Conservation (phyloP, 2,888 invertebrate species). For the Kryphioiulus occultus region DNA sequence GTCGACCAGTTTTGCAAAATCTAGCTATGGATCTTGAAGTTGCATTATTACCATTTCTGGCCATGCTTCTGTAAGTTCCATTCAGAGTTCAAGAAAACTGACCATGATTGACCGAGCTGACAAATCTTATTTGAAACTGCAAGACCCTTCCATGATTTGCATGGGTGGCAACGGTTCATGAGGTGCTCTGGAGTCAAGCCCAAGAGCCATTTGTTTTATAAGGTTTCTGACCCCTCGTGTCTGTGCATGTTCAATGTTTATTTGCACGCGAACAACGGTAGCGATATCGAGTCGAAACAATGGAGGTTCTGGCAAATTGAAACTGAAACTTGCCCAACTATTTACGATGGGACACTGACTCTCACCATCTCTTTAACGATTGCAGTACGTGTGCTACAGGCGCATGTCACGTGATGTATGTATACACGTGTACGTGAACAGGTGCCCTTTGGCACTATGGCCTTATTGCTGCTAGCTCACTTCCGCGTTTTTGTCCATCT, state of each 20-base stretch:
- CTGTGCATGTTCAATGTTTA: not conserved
- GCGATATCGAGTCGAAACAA: not conserved
- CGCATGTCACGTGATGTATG: no score
- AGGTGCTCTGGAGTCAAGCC: not conserved
- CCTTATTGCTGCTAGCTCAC: not conserved
- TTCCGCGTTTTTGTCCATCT: conserved; percentile 3
- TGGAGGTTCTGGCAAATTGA: conserved; percentile 39
- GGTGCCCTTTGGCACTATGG: not conserved
- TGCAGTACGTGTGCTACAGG: not conserved
- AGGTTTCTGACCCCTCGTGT: conserved; percentile 10
- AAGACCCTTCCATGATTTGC: conserved; percentile 22
- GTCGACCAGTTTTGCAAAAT: not conserved
- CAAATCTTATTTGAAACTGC: not conserved
- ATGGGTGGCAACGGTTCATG: not conserved
- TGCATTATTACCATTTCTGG: not conserved
- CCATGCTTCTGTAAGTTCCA: not conserved
- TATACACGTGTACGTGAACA: not conserved
- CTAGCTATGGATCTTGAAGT: not conserved
- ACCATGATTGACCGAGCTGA: not conserved
- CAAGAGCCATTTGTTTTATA: conserved; percentile 32
- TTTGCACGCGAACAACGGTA: conserved; percentile 31
- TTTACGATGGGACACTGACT: conserved; percentile 32
- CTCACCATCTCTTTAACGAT: not conserved
- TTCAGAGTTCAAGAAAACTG: not conserved
- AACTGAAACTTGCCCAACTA: not conserved